Evolutionary conservation across 2,797 vertebrate species (phyloP).

Genomic region (Eulemur mongoz): DNA sequence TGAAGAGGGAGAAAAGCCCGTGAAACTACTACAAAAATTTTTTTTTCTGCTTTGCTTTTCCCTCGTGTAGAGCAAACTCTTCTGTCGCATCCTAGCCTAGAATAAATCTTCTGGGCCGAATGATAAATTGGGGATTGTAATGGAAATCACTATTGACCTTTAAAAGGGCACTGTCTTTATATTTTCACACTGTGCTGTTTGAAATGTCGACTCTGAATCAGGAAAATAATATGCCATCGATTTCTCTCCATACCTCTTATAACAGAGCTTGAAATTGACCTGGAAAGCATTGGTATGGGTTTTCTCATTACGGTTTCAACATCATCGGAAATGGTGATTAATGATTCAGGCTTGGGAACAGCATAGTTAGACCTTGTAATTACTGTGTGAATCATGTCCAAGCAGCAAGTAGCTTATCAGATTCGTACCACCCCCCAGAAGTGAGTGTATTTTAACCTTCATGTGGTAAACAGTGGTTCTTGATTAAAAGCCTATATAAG

Average conservation of each 20-base stretch:
- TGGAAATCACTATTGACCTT: conserved; percentile 77
- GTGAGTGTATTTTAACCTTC: background rate
- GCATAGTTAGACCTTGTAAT: conserved; percentile 53
- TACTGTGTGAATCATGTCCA: background rate
- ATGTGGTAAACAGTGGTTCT: background rate
- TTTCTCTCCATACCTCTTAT: conserved; percentile 61
- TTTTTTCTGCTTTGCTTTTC: conserved; percentile 46
- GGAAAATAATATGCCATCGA: conserved; percentile 71
- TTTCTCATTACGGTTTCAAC: conserved; percentile 67
- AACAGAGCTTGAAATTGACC: conserved; percentile 62
- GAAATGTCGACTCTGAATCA: conserved; percentile 64
- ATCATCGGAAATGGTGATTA: conserved; percentile 69
- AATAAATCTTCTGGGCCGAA: conserved; percentile 68
- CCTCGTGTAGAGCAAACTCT: conserved; percentile 42
- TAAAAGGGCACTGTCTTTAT: conserved; percentile 63
- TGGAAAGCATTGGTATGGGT: conserved; percentile 44
- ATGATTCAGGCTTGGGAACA: conserved; percentile 49
- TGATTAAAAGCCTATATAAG: conserved; percentile 13
- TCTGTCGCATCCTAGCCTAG: conserved; percentile 29
- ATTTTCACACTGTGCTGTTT: conserved; percentile 58
- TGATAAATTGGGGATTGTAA: conserved; percentile 69
- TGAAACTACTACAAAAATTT: background rate
- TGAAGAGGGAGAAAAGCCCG: background rate
- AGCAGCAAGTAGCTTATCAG: background rate
- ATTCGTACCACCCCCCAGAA: background rate